phyloP scores from a whole-genome alignment of 1,140 invertebrate genomes.

The Tribolium madens region DNA sequence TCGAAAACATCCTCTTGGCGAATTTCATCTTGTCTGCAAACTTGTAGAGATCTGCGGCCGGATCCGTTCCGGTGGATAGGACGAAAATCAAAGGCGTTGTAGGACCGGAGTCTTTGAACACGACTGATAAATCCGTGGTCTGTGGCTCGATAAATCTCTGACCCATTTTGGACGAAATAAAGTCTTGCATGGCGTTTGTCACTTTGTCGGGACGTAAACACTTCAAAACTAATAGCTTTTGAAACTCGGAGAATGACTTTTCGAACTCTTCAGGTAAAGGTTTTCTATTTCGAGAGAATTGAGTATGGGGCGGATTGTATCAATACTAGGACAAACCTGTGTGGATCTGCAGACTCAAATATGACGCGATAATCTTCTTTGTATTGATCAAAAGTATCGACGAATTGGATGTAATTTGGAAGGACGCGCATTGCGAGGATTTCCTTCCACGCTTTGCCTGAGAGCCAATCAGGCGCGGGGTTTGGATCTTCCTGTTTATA shows the following conservation, averaged over 20 bases:
- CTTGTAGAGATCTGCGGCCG: slow-evolving; percentile 73
- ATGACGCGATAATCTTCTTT: slow-evolving; percentile 70
- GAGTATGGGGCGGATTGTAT: neutral
- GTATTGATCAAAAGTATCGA: slow-evolving; percentile 66
- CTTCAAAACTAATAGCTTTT: slow-evolving; percentile 78
- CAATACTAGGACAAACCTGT: slow-evolving; percentile 61
- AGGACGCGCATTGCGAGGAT: slow-evolving; percentile 70
- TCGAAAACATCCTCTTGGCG: slow-evolving; percentile 71
- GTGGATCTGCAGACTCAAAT: slow-evolving; percentile 70
- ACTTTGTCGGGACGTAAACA: slow-evolving; percentile 81
- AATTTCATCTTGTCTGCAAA: slow-evolving; percentile 75
- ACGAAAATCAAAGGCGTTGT: slow-evolving; percentile 77
- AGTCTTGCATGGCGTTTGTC: slow-evolving; percentile 77
- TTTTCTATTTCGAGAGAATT: slow-evolving; percentile 61
- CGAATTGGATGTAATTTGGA: slow-evolving; percentile 67
- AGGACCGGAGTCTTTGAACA: slow-evolving; percentile 75
- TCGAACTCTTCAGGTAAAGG: slow-evolving; percentile 72
- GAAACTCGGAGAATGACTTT: slow-evolving; percentile 71
- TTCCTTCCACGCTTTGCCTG: slow-evolving; percentile 73
- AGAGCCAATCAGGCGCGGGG: slow-evolving; percentile 73
- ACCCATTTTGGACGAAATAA: slow-evolving; percentile 72
- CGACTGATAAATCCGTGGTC: slow-evolving; percentile 72
- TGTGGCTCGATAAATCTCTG: slow-evolving; percentile 77
- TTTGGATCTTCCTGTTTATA: slow-evolving; percentile 67
- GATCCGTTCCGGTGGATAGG: slow-evolving; percentile 79